Conservation (phyloP, 92 coral and sea anemone species). For the Siderastrea siderea region DNA sequence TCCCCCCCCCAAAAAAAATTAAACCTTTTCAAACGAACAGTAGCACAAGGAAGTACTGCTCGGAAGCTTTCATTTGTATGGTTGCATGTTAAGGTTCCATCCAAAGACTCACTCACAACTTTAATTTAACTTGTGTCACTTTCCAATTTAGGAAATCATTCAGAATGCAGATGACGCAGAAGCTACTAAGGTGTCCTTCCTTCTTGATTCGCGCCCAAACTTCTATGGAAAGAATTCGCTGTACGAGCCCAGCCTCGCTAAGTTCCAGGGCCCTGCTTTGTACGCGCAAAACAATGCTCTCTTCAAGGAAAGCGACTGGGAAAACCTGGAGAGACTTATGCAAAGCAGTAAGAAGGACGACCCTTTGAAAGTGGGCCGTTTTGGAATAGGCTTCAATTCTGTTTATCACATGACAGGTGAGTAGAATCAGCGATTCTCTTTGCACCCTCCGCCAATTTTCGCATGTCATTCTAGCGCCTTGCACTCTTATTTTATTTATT, state of each 20-base stretch:
- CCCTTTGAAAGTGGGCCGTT: constrained; percentile 93
- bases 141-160: constrained; percentile 70
- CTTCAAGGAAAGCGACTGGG: constrained; percentile 88
- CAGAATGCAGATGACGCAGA: constrained; percentile 98
- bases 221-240: constrained; percentile 74
- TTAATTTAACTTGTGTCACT: neutral
- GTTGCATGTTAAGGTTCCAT: too few species aligned
- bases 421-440: neutral
- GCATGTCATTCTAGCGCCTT: too few species aligned
- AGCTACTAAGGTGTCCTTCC: constrained; percentile 76
- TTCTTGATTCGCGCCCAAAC: constrained; percentile 76
- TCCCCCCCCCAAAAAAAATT: too few species aligned
- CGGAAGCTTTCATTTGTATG: too few species aligned
- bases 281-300: constrained; percentile 83
- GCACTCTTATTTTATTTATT: too few species aligned
- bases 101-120: too few species aligned
- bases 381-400: constrained; percentile 93
- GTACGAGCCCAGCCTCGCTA: constrained; percentile 55
- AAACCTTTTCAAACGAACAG: too few species aligned
- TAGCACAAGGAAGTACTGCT: too few species aligned
- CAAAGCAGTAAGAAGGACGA: constrained; percentile 85
- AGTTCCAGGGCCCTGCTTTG: constrained; percentile 93
- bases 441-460: neutral
- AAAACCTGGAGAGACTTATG: constrained; percentile 83
- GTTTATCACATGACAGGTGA: constrained; percentile 91